phyloP scores from a whole-genome alignment of 2,888 invertebrate species.

The Homarus gammarus region DNA sequence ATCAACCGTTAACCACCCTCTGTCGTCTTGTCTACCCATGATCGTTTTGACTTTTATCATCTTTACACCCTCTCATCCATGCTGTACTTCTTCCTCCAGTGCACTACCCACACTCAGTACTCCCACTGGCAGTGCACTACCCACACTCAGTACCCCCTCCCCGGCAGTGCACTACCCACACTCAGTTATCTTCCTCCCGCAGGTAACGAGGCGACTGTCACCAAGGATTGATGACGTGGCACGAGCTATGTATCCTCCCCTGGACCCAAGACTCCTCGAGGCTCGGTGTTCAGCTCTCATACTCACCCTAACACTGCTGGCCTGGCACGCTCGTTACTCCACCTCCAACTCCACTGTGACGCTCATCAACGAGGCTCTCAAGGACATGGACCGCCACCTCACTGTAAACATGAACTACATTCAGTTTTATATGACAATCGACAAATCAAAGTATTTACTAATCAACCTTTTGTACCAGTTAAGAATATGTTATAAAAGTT shows the following conservation, averaged over 20 bases:
- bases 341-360: slow-evolving; percentile 83
- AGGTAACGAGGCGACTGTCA: slow-evolving; percentile 84
- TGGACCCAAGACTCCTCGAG: slow-evolving; percentile 85
- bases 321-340: slow-evolving; percentile 85
- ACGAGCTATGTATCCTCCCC: slow-evolving; percentile 85
- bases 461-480: background rate
- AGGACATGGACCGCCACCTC: slow-evolving; percentile 85
- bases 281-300: slow-evolving; percentile 85
- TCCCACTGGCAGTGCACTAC: too few species aligned
- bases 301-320: slow-evolving; percentile 85
- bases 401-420: slow-evolving; percentile 79
- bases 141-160: too few species aligned
- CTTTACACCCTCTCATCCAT: too few species aligned
- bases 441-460: background rate
- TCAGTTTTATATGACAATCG: background rate
- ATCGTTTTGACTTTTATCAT: too few species aligned
- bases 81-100: too few species aligned
- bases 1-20: too few species aligned
- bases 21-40: too few species aligned
- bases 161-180: too few species aligned
- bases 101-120: too few species aligned
- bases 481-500: background rate
- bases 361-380: slow-evolving; percentile 84
- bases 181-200: too few species aligned
- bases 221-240: slow-evolving; percentile 87